Conservation (phyloP, 2,888 invertebrate species). For the Stenotaenia linearis region DNA sequence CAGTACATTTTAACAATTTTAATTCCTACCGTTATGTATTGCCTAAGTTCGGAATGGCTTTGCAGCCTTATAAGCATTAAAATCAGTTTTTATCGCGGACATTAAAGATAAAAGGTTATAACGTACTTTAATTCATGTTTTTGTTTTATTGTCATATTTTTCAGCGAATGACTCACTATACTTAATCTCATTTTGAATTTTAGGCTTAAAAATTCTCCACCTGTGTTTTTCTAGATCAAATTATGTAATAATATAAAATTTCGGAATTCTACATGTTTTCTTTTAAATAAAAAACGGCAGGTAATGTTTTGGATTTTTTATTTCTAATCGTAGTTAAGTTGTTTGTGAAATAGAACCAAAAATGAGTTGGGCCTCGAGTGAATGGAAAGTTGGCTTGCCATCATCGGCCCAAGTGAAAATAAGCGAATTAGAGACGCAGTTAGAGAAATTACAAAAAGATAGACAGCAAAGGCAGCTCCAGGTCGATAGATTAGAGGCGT, state of each 20-base stretch:
- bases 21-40: background rate
- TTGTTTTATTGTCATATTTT: background rate
- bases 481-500: background rate
- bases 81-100: background rate
- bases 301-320: no score
- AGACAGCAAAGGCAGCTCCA: conserved; percentile 7
- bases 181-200: background rate
- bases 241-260: background rate
- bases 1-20: background rate
- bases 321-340: no score
- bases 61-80: background rate
- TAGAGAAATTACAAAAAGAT: conserved; percentile 3
- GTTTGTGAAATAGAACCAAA: background rate
- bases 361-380: conserved; percentile 3
- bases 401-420: background rate
- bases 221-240: background rate
- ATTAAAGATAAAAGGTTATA: background rate
- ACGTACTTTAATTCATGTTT: background rate
- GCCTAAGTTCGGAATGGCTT: background rate
- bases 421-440: background rate
- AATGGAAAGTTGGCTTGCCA: background rate
- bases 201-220: background rate
- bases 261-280: background rate
- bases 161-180: background rate
- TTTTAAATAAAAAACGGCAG: background rate